These are phyloP conservation scores for Eunapius fragilis DNA, from an alignment of 37 sponge, comb jelly and placozoan species.

Conservation along the genomic window DNA sequence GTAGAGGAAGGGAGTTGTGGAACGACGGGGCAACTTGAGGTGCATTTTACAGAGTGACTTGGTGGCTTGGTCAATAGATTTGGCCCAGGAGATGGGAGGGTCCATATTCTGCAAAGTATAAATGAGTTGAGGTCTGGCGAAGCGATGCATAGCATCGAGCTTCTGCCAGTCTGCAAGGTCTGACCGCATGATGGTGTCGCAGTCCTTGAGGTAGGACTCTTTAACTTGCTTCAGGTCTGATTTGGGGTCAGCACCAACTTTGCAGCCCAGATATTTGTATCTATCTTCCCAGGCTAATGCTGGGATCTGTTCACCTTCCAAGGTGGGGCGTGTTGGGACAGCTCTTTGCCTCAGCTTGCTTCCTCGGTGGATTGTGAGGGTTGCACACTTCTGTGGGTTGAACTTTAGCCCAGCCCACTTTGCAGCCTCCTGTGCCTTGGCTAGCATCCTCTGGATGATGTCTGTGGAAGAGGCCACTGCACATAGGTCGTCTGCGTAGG, in stretches of 20 bases:
- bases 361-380: slow-evolving; percentile 21
- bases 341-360: not conserved
- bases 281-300: slow-evolving; percentile 17
- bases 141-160: slow-evolving; percentile 48
- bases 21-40: slow-evolving; percentile 13
- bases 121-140: slow-evolving; percentile 13
- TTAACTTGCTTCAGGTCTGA: not conserved
- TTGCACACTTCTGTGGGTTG: slow-evolving; percentile 39
- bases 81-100: slow-evolving; percentile 10
- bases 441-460: slow-evolving; percentile 7
- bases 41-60: not conserved
- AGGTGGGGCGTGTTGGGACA: not conserved
- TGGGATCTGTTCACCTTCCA: not conserved
- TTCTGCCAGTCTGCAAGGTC: slow-evolving; percentile 57
- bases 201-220: not conserved
- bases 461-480: slow-evolving; percentile 9
- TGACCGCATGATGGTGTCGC: not conserved
- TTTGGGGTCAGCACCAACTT: not conserved
- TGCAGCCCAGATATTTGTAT: no score
- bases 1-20: slow-evolving; percentile 27
- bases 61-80: not conserved
- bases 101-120: slow-evolving; percentile 9
- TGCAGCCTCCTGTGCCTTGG: not conserved
- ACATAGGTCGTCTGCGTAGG: slow-evolving; percentile 48
- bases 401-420: slow-evolving; percentile 29